Evolutionary conservation across 2,888 invertebrate genomes (phyloP).

Genomic region (Cerastis rubricosa): DNA sequence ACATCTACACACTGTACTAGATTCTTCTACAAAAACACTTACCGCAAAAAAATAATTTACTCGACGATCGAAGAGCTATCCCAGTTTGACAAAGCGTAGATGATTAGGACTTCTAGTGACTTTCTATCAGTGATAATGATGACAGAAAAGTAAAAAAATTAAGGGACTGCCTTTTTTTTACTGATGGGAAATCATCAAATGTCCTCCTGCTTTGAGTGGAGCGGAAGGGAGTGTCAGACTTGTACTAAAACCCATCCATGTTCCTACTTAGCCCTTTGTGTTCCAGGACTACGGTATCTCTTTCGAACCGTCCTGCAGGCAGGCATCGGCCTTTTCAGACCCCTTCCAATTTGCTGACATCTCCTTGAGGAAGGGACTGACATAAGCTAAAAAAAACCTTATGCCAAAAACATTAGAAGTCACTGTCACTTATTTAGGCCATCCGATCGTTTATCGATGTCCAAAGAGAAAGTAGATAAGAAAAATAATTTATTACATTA

Average conservation of each 20-base stretch:
- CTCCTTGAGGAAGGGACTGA: too few relatives aligned
- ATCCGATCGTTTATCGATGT: background rate
- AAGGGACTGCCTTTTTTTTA: too few relatives aligned
- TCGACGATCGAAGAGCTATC: too few relatives aligned
- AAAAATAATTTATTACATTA: background rate
- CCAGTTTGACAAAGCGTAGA: conserved; percentile 1
- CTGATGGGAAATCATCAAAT: too few relatives aligned
- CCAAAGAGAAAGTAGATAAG: background rate
- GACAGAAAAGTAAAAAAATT: background rate
- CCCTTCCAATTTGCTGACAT: too few relatives aligned
- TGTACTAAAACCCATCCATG: too few relatives aligned
- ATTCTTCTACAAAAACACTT: background rate
- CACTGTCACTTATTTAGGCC: background rate
- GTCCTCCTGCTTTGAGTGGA: too few relatives aligned
- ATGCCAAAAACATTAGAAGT: background rate
- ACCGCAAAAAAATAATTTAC: background rate
- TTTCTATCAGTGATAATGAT: background rate
- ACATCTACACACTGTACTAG: background rate
- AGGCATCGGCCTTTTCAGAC: too few relatives aligned
- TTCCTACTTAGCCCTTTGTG: too few relatives aligned
- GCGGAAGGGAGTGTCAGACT: too few relatives aligned
- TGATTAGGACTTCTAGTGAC: background rate
- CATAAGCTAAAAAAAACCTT: background rate
- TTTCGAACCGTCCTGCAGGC: too few relatives aligned
- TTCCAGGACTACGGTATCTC: too few relatives aligned